phyloP scores from a whole-genome alignment of 37 sponge, comb jelly and placozoan species.

The Hexactinellida sp. region DNA sequence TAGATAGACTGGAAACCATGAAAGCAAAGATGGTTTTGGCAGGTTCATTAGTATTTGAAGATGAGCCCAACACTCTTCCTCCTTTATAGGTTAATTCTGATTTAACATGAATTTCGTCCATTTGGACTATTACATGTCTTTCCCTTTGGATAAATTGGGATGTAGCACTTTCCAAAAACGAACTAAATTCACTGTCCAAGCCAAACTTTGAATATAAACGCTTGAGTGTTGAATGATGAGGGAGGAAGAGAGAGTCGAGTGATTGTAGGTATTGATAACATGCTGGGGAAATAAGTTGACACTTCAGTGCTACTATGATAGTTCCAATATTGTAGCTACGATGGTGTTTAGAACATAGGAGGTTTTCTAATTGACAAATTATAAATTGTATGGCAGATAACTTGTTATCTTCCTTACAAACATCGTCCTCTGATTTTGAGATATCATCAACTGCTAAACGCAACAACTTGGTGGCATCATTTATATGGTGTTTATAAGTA shows the following conservation, averaged over 20 bases:
- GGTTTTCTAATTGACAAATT: neutral
- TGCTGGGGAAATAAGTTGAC: neutral
- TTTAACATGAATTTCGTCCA: neutral
- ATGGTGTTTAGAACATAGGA: neutral
- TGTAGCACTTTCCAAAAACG: neutral
- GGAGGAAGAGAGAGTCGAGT: neutral
- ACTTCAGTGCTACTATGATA: neutral
- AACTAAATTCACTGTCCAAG: neutral
- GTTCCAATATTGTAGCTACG: neutral
- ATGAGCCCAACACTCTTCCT: neutral
- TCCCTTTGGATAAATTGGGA: neutral
- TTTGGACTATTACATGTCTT: neutral
- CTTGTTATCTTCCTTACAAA: neutral
- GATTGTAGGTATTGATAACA: no score
- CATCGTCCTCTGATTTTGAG: neutral
- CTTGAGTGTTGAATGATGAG: neutral
- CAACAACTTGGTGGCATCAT: neutral
- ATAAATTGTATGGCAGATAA: neutral
- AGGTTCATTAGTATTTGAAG: neutral
- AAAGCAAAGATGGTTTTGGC: neutral
- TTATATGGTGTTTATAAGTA: constrained; percentile 1
- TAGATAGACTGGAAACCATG: no score
- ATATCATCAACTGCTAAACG: neutral
- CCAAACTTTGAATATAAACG: neutral
- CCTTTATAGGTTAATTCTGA: neutral